Evolutionary conservation across 2,113 vertebrate species (phyloP), one percentile per base, ranked within the genome.

Genomic region (Rhombomys opimus): DNA sequence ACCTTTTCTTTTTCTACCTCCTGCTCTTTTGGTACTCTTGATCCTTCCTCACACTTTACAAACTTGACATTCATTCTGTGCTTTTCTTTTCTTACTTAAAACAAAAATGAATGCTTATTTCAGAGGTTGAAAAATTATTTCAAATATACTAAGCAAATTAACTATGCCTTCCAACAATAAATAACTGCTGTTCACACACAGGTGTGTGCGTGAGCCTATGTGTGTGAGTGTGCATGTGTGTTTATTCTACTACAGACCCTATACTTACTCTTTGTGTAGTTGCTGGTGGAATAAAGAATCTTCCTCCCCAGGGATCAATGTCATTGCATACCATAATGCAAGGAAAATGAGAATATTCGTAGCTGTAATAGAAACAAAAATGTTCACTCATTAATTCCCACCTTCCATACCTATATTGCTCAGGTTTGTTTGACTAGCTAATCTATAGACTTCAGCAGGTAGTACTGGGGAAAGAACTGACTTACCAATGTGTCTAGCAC

Each of bases 341-440:
- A 78, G 70, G 96, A 72, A 73, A 90, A 81, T 50, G 54, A 89
- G n/a, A 9, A 0, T 0, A 20, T 84, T 20, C 52, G 76, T 88
- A 93, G 18, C 14, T 86, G 97, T 90, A 35, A 25, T 73, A 11
- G 63, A 93, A 95, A 88, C 23, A 41, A 84, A 89, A 76, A 27
- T 76, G 25, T 27, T 23, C 23, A 0, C 20, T 57, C 70, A 27
- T 9, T 32, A 65, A 54, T 88, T 73, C 70, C 87, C 59, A 4
- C 8, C 80, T 73, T 15, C 30, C 30, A 5, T 13, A 75, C 27
- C 63, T 46, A n/a, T 77, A n/a, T 46, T 46, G 32, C 7, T 8
- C 38, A 5, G 68, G 22, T 80, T 94, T 91, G 54, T 75, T 52
- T 67, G 35, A 85, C n/a, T 73, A 76, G 77, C 20, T 32, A 7